These are phyloP conservation scores for Rhineura floridana DNA, from an alignment of 2,113 vertebrate species.

Conservation along the genomic window DNA sequence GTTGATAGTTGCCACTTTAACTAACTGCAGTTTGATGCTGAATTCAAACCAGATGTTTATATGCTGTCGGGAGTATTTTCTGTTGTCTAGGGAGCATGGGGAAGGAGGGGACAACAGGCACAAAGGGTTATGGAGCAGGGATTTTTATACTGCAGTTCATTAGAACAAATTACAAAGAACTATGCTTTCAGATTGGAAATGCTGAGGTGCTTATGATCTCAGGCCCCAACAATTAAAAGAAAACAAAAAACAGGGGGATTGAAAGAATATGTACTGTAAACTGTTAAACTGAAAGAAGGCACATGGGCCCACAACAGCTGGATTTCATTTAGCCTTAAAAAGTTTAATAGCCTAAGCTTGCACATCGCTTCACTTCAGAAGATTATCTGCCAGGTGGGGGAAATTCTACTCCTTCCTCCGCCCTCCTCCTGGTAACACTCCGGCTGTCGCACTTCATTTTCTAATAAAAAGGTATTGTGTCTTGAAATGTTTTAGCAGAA, in stretches of 20 bases:
- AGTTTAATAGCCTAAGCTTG: slow-evolving; percentile 58
- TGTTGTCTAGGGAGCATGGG: slow-evolving; percentile 48
- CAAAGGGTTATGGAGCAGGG: slow-evolving; percentile 52
- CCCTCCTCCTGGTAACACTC: slow-evolving; percentile 15
- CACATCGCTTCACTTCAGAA: slow-evolving; percentile 60
- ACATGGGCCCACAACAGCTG: slow-evolving; percentile 46
- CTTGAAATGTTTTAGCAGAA: slow-evolving; percentile 17
- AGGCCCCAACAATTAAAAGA: slow-evolving; percentile 44
- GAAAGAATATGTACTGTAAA: slow-evolving; percentile 44
- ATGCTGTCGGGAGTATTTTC: slow-evolving; percentile 55
- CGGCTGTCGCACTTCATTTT: slow-evolving; percentile 27
- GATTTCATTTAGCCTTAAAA: slow-evolving; percentile 55
- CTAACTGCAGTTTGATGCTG: slow-evolving; percentile 48
- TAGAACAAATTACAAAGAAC: slow-evolving; percentile 63
- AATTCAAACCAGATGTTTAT: slow-evolving; percentile 64
- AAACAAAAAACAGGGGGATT: slow-evolving; percentile 45
- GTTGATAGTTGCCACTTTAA: slow-evolving; percentile 69
- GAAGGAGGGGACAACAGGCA: slow-evolving; percentile 53
- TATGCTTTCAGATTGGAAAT: slow-evolving; percentile 56
- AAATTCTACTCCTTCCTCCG: background rate
- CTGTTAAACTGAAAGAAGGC: slow-evolving; percentile 40
- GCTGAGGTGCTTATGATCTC: slow-evolving; percentile 50
- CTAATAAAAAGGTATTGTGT: slow-evolving; percentile 21
- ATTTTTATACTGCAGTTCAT: slow-evolving; percentile 56
- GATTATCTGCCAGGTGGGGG: slow-evolving; percentile 54